Evolutionary conservation across 1,140 invertebrate species (phyloP).

Genomic region (Papilio polytes): DNA sequence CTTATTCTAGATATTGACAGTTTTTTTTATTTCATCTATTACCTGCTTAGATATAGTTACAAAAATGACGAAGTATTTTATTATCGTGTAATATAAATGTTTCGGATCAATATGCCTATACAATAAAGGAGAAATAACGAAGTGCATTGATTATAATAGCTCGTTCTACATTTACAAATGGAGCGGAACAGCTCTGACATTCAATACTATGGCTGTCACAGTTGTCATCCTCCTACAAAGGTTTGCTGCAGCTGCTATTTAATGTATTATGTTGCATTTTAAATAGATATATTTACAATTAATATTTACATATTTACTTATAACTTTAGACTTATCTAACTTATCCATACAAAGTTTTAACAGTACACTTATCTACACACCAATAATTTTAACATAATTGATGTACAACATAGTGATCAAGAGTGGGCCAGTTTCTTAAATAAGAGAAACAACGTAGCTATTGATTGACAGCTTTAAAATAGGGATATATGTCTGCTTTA

Average conservation of each 20-base stretch:
- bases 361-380: background rate
- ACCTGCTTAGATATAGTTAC: background rate
- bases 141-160: conserved; percentile 8
- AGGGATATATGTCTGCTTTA: background rate
- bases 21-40: too few species aligned
- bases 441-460: background rate
- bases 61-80: background rate
- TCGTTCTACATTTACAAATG: conserved; percentile 28
- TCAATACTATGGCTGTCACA: conserved; percentile 4
- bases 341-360: background rate
- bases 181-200: conserved; percentile 27
- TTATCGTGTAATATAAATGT: background rate
- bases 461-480: background rate
- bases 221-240: conserved; percentile 28
- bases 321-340: background rate
- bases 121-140: conserved; percentile 12
- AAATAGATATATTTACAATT: background rate
- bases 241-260: conserved; percentile 3
- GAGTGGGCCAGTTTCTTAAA: background rate
- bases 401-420: background rate
- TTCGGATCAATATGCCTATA: background rate
- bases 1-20: background rate
- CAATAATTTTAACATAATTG: background rate
- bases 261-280: background rate
- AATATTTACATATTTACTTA: background rate